Evolutionary conservation across 2,888 invertebrate genomes (phyloP).

Genomic region (Eupithecia abbreviata): DNA sequence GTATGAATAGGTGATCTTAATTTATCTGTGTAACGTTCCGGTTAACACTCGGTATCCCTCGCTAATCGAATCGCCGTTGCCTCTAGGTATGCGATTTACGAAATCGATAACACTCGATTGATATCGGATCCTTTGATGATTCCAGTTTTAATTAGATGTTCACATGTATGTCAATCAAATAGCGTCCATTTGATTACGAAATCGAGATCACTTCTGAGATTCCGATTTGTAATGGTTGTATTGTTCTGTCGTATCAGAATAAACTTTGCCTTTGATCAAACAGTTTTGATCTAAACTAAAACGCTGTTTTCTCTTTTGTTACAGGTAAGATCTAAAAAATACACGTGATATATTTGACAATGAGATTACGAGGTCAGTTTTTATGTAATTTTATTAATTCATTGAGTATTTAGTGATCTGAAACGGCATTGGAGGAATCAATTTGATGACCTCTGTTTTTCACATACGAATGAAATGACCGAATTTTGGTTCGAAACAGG

Average conservation of each 20-base stretch:
- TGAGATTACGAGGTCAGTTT: slow-evolving; percentile 73
- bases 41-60: slow-evolving; percentile 69
- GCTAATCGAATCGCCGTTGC: slow-evolving; percentile 71
- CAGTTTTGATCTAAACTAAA: slow-evolving; percentile 7
- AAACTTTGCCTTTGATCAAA: slow-evolving; percentile 24
- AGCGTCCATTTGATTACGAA: slow-evolving; percentile 45
- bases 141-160: slow-evolving; percentile 56
- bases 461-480: slow-evolving; percentile 32
- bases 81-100: slow-evolving; percentile 72
- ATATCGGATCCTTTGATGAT: slow-evolving; percentile 66
- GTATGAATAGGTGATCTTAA: slow-evolving; percentile 81
- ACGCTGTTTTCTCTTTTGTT: slow-evolving; percentile 20
- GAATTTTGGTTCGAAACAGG: slow-evolving; percentile 14
- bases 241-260: slow-evolving; percentile 31
- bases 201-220: slow-evolving; percentile 50
- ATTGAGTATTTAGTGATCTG: slow-evolving; percentile 63
- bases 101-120: slow-evolving; percentile 62
- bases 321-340: slow-evolving; percentile 20
- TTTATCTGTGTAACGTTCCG: slow-evolving; percentile 77
- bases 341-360: slow-evolving; percentile 56
- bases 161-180: slow-evolving; percentile 50
- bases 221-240: slow-evolving; percentile 48
- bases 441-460: slow-evolving; percentile 66
- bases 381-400: slow-evolving; percentile 61
- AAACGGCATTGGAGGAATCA: slow-evolving; percentile 69